Conservation (phyloP, 2,888 invertebrate species). For the Tipula vernalis region DNA sequence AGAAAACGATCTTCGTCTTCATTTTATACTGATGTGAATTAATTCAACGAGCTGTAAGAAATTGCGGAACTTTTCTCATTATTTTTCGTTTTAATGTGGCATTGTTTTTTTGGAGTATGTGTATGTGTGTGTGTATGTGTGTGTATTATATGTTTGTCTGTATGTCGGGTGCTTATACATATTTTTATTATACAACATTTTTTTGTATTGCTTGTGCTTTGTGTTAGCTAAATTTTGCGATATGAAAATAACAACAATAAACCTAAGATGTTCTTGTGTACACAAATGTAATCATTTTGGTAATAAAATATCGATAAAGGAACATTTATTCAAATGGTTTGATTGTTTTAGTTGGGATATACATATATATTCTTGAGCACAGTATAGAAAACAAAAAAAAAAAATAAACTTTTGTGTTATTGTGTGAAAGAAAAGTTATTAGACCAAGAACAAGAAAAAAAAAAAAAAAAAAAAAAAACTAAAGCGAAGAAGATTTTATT, state of each 20-base stretch:
- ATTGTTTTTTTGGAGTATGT: background rate
- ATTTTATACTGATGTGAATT: background rate
- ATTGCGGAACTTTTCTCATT: background rate
- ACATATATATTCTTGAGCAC: background rate
- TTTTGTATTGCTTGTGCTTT: background rate
- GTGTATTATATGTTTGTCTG: background rate
- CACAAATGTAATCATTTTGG: conserved; percentile 4
- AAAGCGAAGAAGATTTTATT: background rate
- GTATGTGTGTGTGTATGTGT: background rate
- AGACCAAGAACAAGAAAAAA: background rate
- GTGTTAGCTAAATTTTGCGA: background rate
- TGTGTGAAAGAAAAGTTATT: background rate
- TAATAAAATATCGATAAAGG: background rate
- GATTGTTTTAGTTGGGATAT: background rate
- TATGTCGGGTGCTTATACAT: background rate
- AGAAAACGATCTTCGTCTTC: background rate
- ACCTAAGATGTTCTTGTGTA: background rate
- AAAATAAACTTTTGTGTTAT: background rate
- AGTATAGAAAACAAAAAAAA: background rate
- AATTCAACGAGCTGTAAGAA: conserved; percentile 4
- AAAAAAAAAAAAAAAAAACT: background rate
- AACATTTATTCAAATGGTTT: conserved; percentile 4
- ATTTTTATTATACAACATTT: background rate
- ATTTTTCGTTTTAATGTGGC: background rate
- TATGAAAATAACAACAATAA: background rate